A percentile compares a stretch with the other conserved stretches of the same genome.
phyloP scores from a whole-genome alignment of 2,797 vertebrate species.

The Valencia hispanica region DNA sequence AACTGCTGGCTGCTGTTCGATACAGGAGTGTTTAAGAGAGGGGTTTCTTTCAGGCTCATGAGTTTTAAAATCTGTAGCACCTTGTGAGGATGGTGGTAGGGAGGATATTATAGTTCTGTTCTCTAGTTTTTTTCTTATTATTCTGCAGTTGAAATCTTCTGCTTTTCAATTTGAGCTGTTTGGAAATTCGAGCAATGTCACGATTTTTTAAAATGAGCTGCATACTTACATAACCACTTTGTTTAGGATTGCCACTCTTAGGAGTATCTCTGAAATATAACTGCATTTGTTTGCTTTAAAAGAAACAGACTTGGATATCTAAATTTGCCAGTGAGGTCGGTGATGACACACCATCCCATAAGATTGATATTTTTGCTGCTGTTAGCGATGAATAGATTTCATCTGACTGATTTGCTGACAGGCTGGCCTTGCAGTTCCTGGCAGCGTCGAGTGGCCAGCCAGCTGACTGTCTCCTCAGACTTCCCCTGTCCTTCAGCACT shows the following conservation, averaged over 20 bases:
- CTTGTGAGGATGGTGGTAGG: not conserved
- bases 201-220: not conserved
- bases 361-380: conserved; percentile 46
- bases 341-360: conserved; percentile 41
- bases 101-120: not conserved
- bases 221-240: not conserved
- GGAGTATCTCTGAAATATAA: not conserved
- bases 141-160: not conserved
- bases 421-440: conserved; percentile 68
- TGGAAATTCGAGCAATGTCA: not conserved
- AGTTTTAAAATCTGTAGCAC: conserved; percentile 23
- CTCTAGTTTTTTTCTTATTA: not conserved
- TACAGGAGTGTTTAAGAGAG: conserved; percentile 27
- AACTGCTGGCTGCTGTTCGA: conserved; percentile 48
- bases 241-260: not conserved
- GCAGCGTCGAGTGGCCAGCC: conserved; percentile 59
- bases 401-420: conserved; percentile 69
- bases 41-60: conserved; percentile 33
- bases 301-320: not conserved
- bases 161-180: not conserved
- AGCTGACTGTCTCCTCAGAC: conserved; percentile 62
- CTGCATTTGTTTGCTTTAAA: conserved; percentile 1
- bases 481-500: conserved; percentile 62
- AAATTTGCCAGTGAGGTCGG: not conserved
- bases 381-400: conserved; percentile 68